phyloP scores from a whole-genome alignment of 1,140 invertebrate species.

The Bombus waltoni region DNA sequence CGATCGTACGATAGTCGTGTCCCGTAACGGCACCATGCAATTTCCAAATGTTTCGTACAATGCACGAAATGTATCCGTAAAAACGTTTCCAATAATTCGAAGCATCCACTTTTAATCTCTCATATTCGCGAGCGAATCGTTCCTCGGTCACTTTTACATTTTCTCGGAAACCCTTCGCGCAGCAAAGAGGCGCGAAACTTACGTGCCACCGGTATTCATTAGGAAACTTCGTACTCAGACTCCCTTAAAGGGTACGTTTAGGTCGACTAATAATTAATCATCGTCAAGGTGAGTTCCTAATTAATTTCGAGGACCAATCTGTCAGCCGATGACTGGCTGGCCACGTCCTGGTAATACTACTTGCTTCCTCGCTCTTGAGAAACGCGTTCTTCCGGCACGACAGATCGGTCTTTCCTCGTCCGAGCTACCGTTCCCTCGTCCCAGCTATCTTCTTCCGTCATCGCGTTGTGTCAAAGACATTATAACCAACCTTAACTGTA shows the following conservation, averaged over 20 bases:
- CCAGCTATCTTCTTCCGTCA: slow-evolving; percentile 12
- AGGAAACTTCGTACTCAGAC: neutral
- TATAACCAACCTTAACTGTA: slow-evolving; percentile 28
- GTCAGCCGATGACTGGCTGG: neutral
- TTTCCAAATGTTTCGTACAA: too few species aligned
- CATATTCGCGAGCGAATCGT: neutral
- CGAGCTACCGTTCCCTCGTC: neutral
- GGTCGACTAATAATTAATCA: slow-evolving; percentile 24
- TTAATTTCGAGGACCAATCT: slow-evolving; percentile 27
- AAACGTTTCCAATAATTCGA: neutral
- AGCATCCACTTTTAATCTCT: neutral
- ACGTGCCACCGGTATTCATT: neutral
- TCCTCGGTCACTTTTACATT: neutral
- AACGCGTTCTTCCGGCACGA: slow-evolving; percentile 7
- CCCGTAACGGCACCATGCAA: too few species aligned
- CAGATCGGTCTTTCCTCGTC: neutral
- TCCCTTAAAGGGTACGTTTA: neutral
- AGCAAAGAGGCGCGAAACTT: neutral
- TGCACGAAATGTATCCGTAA: too few species aligned
- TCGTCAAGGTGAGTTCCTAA: neutral
- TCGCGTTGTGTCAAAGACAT: slow-evolving; percentile 36
- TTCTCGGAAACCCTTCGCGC: neutral
- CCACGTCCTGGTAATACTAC: neutral
- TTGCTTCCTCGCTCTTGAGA: neutral
- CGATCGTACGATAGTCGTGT: too few species aligned